Base-by-base conservation (phyloP, 2,797 vertebrate genomes). In the Poliocrania exsul region DNA sequence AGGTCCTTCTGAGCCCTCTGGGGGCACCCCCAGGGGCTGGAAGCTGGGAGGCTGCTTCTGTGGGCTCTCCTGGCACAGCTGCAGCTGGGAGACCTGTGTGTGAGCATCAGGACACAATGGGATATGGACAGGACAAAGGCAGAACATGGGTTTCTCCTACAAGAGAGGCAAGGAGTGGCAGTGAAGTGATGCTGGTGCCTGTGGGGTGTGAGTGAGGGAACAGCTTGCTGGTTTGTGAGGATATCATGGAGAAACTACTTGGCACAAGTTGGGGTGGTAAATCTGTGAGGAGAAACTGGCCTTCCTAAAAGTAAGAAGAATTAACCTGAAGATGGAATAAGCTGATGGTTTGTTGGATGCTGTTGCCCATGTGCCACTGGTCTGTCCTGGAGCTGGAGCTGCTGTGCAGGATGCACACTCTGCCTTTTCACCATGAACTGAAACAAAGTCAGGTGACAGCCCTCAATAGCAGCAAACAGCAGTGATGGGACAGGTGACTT, bases 321-420 rank as follows among this genome's bases (percentile, higher is more conserved):
- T 65, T 35, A 46, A 57, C 7, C 1, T 17, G 4, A 19, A 31
- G 47, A 3, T 8, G 13, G 13, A 35, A 12, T 11, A 13, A 33
- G 11, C 25, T 33, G 10, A 11, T 33, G n/a, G 40, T 60, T 53
- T 2, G 1, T 20, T 35, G 44, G 53, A 13, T 25, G 61, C 35
- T 62, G 2, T 15, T 47, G 38, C n/a, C 53, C 44, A 3, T 0
- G 2, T 6, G 23, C n/a, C 2, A 0, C 25, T 6, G n/a, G 13
- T 8, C 8, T 0, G 2, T 16, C 5, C 18, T 1, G 0, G 37
- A 31, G 14, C 0, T 47, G 79, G 82, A 75, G 62, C 53, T 33
- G 50, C 64, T 15, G 3, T 9, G 25, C 14, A 33, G 42, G 35
- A 60, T 46, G 50, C 5, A 5, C 1, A 1, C 42, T 77, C 47